Conservation (phyloP, 2,113 vertebrate genomes). For the Ariopsis seemanni region DNA sequence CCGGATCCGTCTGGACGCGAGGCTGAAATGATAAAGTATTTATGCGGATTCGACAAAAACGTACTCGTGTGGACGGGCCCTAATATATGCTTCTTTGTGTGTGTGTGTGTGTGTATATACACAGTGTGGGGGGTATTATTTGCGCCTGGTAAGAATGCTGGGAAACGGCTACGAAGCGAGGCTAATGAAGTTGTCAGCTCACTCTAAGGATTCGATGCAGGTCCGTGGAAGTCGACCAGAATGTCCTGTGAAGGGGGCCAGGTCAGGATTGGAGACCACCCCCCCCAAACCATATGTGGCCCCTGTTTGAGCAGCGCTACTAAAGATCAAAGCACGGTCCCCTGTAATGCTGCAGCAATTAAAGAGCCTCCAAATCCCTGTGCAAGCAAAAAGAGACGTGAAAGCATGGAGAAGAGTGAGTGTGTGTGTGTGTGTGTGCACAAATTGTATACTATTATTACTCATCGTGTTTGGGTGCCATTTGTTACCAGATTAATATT, state of each 20-base stretch:
- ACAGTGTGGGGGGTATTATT: constrained; percentile 35
- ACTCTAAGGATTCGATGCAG: constrained; percentile 80
- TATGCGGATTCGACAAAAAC: no score
- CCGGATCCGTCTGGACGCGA: no score
- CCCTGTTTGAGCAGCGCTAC: constrained; percentile 65
- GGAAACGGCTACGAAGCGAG: constrained; percentile 56
- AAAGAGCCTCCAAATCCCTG: constrained; percentile 59
- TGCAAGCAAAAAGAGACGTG: constrained; percentile 21
- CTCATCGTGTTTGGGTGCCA: not conserved
- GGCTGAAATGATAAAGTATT: no score
- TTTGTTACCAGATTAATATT: not conserved
- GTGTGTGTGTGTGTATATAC: constrained; percentile 10
- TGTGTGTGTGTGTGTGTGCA: not conserved
- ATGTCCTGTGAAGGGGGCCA: constrained; percentile 75
- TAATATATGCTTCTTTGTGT: constrained; percentile 15
- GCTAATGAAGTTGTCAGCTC: constrained; percentile 97
- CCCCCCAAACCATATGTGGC: constrained; percentile 73
- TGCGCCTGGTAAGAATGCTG: constrained; percentile 60
- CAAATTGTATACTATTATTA: not conserved
- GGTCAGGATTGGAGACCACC: constrained; percentile 91
- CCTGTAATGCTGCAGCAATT: constrained; percentile 74
- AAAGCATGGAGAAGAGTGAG: not conserved
- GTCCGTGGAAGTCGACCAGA: constrained; percentile 80
- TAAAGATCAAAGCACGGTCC: constrained; percentile 80
- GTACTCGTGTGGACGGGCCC: no score